Evolutionary conservation across 2,113 vertebrate genomes (phyloP).

Genomic region (Patagioenas fasciata): DNA sequence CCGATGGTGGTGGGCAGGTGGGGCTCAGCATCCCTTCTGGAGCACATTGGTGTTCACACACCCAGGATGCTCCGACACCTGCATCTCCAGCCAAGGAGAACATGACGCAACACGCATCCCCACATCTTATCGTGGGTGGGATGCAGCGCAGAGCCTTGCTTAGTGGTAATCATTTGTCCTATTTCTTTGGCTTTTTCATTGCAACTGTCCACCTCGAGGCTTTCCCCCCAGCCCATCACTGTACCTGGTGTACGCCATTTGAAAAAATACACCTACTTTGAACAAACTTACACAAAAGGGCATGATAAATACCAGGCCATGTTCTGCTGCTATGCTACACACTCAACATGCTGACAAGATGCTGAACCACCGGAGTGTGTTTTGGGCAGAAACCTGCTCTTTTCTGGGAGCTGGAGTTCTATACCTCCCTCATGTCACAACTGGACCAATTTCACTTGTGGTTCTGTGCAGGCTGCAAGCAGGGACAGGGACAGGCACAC

Average conservation of each 20-base stretch:
- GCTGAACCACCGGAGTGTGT: not conserved
- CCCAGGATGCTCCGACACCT: not conserved
- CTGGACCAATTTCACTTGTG: fast-evolving
- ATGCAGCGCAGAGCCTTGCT: not conserved
- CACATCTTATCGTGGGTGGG: fast-evolving
- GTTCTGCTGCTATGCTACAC: not conserved
- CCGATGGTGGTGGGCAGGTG: not conserved
- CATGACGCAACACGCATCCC: not conserved
- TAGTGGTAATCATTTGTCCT: not conserved
- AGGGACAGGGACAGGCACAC: not conserved
- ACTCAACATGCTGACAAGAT: not conserved
- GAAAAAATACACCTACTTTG: not conserved
- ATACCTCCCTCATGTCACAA: fast-evolving
- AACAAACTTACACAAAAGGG: fast-evolving
- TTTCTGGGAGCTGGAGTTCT: not conserved
- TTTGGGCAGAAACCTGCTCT: not conserved
- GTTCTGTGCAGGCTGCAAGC: not conserved
- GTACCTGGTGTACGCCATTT: fast-evolving
- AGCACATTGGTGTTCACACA: fast-evolving
- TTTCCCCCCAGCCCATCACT: fast-evolving
- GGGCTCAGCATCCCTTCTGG: not conserved
- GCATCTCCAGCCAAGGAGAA: fast-evolving
- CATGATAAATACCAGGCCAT: not conserved
- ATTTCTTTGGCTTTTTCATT: not conserved
- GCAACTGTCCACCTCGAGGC: fast-evolving